Conservation (phyloP, 2,888 invertebrate species). For the Athetis lepigone region DNA sequence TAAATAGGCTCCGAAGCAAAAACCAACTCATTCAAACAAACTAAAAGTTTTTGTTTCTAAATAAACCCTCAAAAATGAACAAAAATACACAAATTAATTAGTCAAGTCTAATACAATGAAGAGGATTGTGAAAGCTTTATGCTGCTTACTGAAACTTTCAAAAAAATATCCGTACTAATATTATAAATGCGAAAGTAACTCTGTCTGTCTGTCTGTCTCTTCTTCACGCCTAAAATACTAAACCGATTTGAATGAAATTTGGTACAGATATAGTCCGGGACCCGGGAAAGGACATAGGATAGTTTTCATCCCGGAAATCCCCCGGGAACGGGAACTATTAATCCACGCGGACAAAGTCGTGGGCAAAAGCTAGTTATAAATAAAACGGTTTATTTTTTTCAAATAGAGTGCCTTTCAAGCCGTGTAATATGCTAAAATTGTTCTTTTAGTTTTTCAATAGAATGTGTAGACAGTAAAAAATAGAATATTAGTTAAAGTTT, state of each 20-base stretch:
- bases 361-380: too few species aligned
- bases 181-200: too few species aligned
- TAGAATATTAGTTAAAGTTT: constrained; percentile 29
- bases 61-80: constrained; percentile 22
- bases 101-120: constrained; percentile 29
- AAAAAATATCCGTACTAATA: too few species aligned
- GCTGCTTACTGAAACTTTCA: constrained; percentile 19
- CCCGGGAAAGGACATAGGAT: too few species aligned
- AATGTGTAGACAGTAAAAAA: constrained; percentile 43
- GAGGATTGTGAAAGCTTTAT: constrained; percentile 19
- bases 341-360: too few species aligned
- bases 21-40: neutral
- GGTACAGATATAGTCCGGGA: too few species aligned
- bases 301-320: too few species aligned
- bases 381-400: too few species aligned
- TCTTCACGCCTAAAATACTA: too few species aligned
- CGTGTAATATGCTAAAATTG: constrained; percentile 35
- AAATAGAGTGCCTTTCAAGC: constrained; percentile 40
- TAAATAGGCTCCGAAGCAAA: neutral
- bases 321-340: too few species aligned
- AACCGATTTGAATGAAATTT: too few species aligned
- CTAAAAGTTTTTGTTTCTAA: constrained; percentile 1
- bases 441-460: constrained; percentile 46
- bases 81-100: constrained; percentile 45
- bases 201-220: too few species aligned